Base-by-base conservation (phyloP, 2,113 vertebrate genomes). In the Gasterosteus nipponicus region DNA sequence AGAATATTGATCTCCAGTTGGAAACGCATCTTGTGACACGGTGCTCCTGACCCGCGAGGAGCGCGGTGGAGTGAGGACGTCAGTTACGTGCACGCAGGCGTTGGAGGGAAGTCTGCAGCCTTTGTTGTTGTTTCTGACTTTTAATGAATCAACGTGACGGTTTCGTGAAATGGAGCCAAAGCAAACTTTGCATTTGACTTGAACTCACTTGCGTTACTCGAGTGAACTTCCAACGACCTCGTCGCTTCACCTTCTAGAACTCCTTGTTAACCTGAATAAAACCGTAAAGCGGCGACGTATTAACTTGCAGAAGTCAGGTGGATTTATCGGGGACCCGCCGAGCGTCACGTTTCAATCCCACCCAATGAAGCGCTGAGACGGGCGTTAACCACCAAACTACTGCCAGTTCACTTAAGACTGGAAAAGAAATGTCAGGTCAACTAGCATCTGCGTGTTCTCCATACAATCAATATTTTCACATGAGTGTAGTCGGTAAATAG, bases 161-260 rank as follows among this genome's bases (percentile, higher is more conserved):
- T 46, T 74, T 57, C 38, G 54, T 46, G 26, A 69, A 65, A 69
- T 31, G 33, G 15, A 53, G 63, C 68, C 82, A 77, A 73, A 73
- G 63, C 38, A 29, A 73, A 53, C 12, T 38, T 19, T 63, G n/a
- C 49, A 7, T 49, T 53, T 35, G 10, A 38, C 29, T 47, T 44
- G 58, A 75, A 75, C 44, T 59, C 31, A 47, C 62, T 31, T 47
- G n/a, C 7, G 2, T 54, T 46, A 22, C 77, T 46, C 53, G 22
- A 75, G 46, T 65, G 61, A 84, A 78, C 88, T 76, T 74, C 14
- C 44, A 10, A 57, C 78, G 75, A 85, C 81, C 88, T 65, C 57
- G 19, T 68, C 46, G 38, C 69, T 51, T 77, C 7, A 62, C 29
- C 22, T 75, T 60, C 18, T 69, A 58, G 42, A 65, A 69, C 49